phyloP scores from a whole-genome alignment of 2,888 invertebrate genomes.

The Slavum lentiscoides region DNA sequence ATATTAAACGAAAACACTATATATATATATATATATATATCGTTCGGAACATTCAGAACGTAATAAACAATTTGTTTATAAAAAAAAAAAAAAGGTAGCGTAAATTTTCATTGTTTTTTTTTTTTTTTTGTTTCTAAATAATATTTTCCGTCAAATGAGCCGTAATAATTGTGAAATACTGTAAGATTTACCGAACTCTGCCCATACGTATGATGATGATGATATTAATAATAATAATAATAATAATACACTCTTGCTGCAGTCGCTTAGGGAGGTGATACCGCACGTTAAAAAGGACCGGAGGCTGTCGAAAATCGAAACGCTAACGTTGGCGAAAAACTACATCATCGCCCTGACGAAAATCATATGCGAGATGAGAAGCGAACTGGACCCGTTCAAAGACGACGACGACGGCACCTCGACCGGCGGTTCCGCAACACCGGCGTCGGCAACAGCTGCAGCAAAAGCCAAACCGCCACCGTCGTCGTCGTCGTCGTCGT shows the following conservation, averaged over 20 bases:
- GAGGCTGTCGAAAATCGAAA: constrained; percentile 78
- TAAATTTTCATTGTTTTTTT: no score
- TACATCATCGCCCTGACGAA: constrained; percentile 81
- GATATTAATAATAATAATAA: no score
- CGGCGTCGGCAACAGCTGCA: not conserved
- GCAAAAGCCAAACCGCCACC: not conserved
- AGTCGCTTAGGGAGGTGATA: constrained; percentile 76
- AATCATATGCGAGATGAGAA: constrained; percentile 73
- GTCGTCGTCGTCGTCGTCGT: not conserved
- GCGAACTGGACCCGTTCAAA: constrained; percentile 46
- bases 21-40: no score
- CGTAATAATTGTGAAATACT: no score
- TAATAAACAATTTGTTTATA: no score
- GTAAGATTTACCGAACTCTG: no score
- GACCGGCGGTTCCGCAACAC: not conserved
- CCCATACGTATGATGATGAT: no score
- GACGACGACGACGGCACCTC: not conserved
- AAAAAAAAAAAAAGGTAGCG: no score
- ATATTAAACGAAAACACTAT: no score
- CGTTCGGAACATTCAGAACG: no score
- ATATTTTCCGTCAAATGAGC: no score
- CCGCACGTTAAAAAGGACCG: constrained; percentile 78
- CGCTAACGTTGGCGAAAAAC: constrained; percentile 78
- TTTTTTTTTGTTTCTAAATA: no score
- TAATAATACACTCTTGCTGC: constrained; percentile 54